Base-by-base conservation (phyloP, 2,797 vertebrate species). In the Gouania willdenowi region DNA sequence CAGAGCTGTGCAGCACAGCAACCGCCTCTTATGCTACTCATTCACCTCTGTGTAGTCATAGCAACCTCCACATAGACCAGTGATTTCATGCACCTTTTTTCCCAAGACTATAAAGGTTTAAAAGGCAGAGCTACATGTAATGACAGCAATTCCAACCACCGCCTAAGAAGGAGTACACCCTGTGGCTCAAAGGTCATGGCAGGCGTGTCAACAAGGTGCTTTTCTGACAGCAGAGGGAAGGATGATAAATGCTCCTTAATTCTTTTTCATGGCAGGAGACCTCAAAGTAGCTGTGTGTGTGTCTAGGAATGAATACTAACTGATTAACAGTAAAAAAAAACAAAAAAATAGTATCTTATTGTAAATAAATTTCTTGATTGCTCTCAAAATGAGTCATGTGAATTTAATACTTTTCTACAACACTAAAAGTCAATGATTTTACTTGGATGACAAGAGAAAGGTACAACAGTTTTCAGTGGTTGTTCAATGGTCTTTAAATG, bases 31-130 rank as follows among this genome's bases (percentile, higher is more conserved):
- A 62, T 25, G 45, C 72, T 74, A 56, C 38, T 61, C 47, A 51
- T 53, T 66, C 54, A 54, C 47, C 55, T 72, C 60, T 9, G 52
- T 19, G 83, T 84, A 66, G 66, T 79, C 75, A 85, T 85, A 76
- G 76, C 64, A 84, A 84, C 82, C 45, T 52, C 48, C 68, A 59
- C 73, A 50, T 31, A 52, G 56, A 35, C 66, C 44, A 16, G 57
- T 29, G 53, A 57, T 59, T 57, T 27, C 49, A 38, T 38, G 54
- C 66, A 71, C 68, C 79, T 73, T 76, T 75, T 26, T 75, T 29
- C 41, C 61, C 29, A 19, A 5, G 51, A 49, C 51, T 35, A 2
- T 39, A 45, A 13, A 36, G 30, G 4, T 25, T 43, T 41, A 38
- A 55, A 63, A 66, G 49, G 41, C 37, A 48, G 14, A 13, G 30